phyloP scores from a whole-genome alignment of 2,888 invertebrate species.

The Lepidocyrtoides sp. region DNA sequence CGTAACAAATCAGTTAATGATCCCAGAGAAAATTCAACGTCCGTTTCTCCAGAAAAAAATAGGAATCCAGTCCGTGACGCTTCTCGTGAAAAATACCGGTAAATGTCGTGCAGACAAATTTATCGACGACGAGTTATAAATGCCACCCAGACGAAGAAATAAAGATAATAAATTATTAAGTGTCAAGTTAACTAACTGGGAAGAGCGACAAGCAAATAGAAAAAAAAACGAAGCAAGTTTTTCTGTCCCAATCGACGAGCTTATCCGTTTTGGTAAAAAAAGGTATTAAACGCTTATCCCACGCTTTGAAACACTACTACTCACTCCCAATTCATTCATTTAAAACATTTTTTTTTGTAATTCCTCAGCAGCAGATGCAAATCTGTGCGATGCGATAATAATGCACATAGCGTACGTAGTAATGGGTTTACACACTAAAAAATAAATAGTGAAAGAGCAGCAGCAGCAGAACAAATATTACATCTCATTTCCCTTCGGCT shows the following conservation, averaged over 20 bases:
- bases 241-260: background rate
- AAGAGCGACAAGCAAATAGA: background rate
- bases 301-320: slow-evolving; percentile 19
- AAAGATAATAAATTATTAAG: too few relatives aligned
- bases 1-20: too few relatives aligned
- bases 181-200: background rate
- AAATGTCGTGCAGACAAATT: too few relatives aligned
- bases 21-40: too few relatives aligned
- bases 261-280: background rate
- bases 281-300: slow-evolving; percentile 16
- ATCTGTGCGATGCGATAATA: background rate
- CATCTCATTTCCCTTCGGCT: slow-evolving; percentile 76
- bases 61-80: too few relatives aligned
- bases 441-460: slow-evolving; percentile 3
- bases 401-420: background rate
- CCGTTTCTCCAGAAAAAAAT: too few relatives aligned
- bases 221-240: background rate
- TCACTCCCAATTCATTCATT: background rate
- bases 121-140: too few relatives aligned
- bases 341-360: slow-evolving; percentile 44
- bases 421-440: background rate
- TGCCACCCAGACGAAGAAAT: too few relatives aligned
- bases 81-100: too few relatives aligned
- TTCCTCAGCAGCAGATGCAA: background rate
- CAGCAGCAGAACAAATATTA: slow-evolving; percentile 45